phyloP scores from a whole-genome alignment of 2,113 vertebrate species.

The Salvelinus namaycush region DNA sequence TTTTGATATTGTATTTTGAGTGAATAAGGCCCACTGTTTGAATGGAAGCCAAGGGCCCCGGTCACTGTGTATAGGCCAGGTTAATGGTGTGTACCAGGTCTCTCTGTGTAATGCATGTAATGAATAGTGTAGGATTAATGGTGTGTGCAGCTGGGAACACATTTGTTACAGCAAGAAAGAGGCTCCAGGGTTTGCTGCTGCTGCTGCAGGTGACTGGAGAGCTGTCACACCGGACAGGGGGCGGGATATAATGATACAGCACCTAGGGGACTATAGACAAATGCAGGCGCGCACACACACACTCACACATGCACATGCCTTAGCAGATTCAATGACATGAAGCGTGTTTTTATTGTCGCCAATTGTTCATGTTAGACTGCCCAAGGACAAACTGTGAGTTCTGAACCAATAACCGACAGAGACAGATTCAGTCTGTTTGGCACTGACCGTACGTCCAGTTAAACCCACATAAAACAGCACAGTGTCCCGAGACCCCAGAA shows the following conservation, averaged over 20 bases:
- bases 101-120: not conserved
- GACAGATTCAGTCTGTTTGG: not conserved
- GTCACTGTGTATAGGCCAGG: not conserved
- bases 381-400: not conserved
- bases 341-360: not conserved
- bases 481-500: slow-evolving; percentile 2
- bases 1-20: not conserved
- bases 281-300: not conserved
- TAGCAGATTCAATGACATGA: slow-evolving; percentile 3
- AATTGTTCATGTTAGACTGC: not conserved
- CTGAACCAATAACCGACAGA: not conserved
- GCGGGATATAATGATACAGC: slow-evolving; percentile 40
- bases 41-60: not conserved
- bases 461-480: not conserved
- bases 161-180: slow-evolving; percentile 29
- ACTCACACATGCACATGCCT: not conserved
- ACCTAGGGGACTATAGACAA: slow-evolving; percentile 24
- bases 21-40: not conserved
- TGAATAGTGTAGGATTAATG: slow-evolving; percentile 33
- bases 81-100: not conserved
- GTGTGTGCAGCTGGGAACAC: slow-evolving; percentile 45
- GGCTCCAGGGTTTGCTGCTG: slow-evolving; percentile 7
- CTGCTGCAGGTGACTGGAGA: slow-evolving; percentile 38
- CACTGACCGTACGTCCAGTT: not conserved
- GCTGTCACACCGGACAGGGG: not conserved